Evolutionary conservation across 2,113 vertebrate genomes (phyloP).

Genomic region (Setophaga petechia): DNA sequence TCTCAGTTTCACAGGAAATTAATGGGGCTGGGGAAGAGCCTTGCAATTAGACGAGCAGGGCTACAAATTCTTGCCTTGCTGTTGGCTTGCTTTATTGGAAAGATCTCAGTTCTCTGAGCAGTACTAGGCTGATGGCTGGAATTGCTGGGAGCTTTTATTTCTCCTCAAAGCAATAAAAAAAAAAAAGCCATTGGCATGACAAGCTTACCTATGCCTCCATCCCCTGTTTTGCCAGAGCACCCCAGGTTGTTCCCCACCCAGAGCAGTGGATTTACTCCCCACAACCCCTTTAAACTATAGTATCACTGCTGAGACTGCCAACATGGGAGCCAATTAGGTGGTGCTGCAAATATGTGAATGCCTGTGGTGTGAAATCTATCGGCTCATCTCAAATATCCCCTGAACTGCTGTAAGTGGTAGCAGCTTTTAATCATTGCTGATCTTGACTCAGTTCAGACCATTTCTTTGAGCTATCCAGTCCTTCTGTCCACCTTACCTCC

Average conservation of each 20-base stretch:
- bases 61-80: slow-evolving; percentile 51
- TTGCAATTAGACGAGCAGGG: slow-evolving; percentile 52
- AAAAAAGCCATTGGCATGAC: neutral
- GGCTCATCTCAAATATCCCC: slow-evolving; percentile 36
- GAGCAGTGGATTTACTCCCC: slow-evolving; percentile 16
- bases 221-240: neutral
- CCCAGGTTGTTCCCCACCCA: neutral
- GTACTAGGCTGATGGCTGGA: neutral
- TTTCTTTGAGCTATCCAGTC: slow-evolving; percentile 13
- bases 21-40: slow-evolving; percentile 26
- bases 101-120: neutral
- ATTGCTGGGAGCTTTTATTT: slow-evolving; percentile 26
- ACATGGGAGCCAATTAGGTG: slow-evolving; percentile 65
- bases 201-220: neutral
- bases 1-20: slow-evolving; percentile 60
- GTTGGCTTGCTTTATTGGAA: slow-evolving; percentile 53
- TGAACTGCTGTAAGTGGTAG: slow-evolving; percentile 22
- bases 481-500: neutral
- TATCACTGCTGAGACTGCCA: slow-evolving; percentile 34
- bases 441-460: neutral
- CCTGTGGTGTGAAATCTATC: slow-evolving; percentile 31
- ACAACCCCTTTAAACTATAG: neutral
- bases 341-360: slow-evolving; percentile 37
- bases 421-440: slow-evolving; percentile 49
- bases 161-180: slow-evolving; percentile 25